Base-by-base conservation (phyloP, 2,113 vertebrate species). In the Plectropomus leopardus region DNA sequence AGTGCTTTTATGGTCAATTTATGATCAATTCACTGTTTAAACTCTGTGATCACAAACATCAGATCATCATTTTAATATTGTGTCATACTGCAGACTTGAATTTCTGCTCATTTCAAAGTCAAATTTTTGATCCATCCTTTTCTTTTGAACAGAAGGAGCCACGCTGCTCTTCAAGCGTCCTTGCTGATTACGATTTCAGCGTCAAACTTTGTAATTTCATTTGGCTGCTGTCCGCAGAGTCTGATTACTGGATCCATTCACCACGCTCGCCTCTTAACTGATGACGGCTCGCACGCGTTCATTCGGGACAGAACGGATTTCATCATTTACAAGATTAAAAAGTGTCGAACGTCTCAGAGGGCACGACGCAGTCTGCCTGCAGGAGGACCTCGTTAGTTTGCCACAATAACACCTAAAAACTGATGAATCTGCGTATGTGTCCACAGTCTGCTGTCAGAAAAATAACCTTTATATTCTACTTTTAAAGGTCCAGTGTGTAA, bases 211-310 rank as follows among this genome's bases (percentile, higher is more conserved):
- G 4, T 69, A 14, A 54, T 70, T 70, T 70, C 19, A 53, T 61
- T 69, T 58, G 2, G 17, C 30, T 30, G 23, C 40, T 45, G 23
- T 40, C 57, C 24, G 16, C 13, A 77, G 59, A 55, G 28, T 40
- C n/a, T 28, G 67, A 70, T 26, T 40, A 70, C 50, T 70, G 67
- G 67, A 70, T 55, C 42, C 28, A n/a, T 26, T 63, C 40, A 28
- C 50, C 36, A 0, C 1, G 48, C 16, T 45, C 26, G 4, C 13
- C 45, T 70, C 15, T 44, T 11, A 40, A 19, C 55, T 57, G 11
- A 57, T 34, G 34, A 70, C 4, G 15, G 34, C 36, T 32, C 26
- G 13, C 47, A 55, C 34, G 1, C 45, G 45, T 55, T 55, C 7
- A 55, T 47, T 64, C 28, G 57, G n/a, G 10, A 3, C 57, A 15